Evolutionary conservation across 2,888 invertebrate species (phyloP).

Genomic region (Pollenia griseotomentosa): DNA sequence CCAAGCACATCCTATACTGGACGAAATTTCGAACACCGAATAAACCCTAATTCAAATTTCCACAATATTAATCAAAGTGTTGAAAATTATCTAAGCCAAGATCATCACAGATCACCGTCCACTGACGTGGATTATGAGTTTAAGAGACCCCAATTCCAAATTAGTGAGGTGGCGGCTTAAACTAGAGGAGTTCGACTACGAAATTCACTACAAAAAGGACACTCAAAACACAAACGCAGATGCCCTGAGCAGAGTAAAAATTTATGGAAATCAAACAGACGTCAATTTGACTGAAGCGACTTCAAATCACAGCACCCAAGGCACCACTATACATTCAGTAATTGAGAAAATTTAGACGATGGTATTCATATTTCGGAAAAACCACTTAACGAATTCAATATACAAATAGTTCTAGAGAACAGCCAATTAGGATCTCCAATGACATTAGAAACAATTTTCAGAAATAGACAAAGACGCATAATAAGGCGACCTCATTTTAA

Average conservation of each 20-base stretch:
- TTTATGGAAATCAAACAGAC: background rate
- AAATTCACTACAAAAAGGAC: background rate
- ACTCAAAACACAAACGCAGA: constrained; percentile 3
- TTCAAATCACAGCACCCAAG: background rate
- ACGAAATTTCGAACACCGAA: no score
- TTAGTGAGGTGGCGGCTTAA: no score
- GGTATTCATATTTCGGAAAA: background rate
- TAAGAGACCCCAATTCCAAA: no score
- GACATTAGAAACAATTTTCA: background rate
- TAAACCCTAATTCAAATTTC: no score
- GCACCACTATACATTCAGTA: background rate
- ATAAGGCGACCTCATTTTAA: no score
- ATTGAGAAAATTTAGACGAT: no score
- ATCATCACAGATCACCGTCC: constrained; percentile 55
- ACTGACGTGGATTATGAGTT: constrained; percentile 7
- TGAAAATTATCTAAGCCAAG: background rate
- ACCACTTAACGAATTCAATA: background rate
- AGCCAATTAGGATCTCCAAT: background rate
- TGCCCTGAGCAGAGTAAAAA: constrained; percentile 1
- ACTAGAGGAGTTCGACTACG: no score
- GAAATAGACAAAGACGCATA: no score
- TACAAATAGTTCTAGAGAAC: background rate
- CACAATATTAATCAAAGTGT: no score
- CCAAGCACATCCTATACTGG: no score
- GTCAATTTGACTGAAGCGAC: background rate